Percentiles rank a stretch among this genome's conserved stretches.
Evolutionary conservation across 2,797 vertebrate genomes (phyloP).

Genomic region (Fratercula arctica): DNA sequence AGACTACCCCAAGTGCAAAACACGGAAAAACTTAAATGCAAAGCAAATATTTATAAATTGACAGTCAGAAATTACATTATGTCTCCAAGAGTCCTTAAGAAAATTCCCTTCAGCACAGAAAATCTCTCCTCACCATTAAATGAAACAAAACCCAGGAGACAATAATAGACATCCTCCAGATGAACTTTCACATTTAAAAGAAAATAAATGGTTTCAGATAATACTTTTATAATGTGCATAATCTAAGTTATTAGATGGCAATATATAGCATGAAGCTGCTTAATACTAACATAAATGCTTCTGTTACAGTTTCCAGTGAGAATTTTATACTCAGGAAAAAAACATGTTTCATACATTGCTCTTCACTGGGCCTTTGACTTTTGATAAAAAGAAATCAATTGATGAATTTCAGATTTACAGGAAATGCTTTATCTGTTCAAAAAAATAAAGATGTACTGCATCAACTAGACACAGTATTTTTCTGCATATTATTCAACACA

Average conservation of each 20-base stretch:
- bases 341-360: background rate
- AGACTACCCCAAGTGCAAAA: background rate
- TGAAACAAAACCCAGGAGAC: background rate
- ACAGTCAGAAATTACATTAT: background rate
- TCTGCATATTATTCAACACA: background rate
- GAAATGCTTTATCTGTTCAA: background rate
- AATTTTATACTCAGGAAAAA: background rate
- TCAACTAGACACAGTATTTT: background rate
- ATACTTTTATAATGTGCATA: background rate
- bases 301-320: background rate
- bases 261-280: background rate
- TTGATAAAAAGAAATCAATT: background rate
- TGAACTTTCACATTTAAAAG: conserved; percentile 7
- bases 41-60: background rate
- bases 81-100: background rate
- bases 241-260: background rate
- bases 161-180: background rate
- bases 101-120: background rate
- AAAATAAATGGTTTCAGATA: background rate
- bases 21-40: background rate
- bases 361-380: background rate
- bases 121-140: background rate
- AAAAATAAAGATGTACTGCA: background rate
- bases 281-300: background rate
- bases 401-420: background rate